These are phyloP conservation scores for Arrhopalites spinosus DNA, from an alignment of 2,888 invertebrate species.

Conservation along the genomic window DNA sequence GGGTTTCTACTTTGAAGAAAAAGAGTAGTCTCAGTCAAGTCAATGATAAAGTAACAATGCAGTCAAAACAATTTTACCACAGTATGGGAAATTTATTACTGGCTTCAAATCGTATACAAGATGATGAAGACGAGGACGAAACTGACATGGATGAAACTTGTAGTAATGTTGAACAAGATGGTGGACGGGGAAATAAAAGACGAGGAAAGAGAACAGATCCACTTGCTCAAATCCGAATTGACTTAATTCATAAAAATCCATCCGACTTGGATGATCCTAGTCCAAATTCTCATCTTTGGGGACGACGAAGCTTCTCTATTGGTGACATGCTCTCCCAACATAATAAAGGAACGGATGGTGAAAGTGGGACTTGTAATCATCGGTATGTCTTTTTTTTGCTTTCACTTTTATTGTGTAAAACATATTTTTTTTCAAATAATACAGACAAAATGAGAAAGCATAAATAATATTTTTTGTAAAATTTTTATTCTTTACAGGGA, in stretches of 20 bases:
- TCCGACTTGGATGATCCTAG: constrained; percentile 39
- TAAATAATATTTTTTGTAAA: neutral
- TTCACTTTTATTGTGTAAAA: neutral
- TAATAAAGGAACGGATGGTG: constrained; percentile 22
- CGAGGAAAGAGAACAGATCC: constrained; percentile 40
- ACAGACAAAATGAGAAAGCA: neutral
- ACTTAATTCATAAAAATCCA: constrained; percentile 50
- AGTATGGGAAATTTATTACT: constrained; percentile 52
- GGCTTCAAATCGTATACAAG: neutral
- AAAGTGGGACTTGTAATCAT: constrained; percentile 27
- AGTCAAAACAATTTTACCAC: constrained; percentile 48
- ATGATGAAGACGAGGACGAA: constrained; percentile 24
- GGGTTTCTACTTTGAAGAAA: too few species aligned
- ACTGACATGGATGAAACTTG: constrained; percentile 8
- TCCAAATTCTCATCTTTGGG: constrained; percentile 31
- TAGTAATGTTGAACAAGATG: constrained; percentile 17
- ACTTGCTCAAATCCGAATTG: constrained; percentile 50
- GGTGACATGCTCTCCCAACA: constrained; percentile 43
- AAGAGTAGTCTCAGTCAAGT: too few species aligned
- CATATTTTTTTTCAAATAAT: neutral
- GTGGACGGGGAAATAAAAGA: constrained; percentile 8
- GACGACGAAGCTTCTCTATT: constrained; percentile 47
- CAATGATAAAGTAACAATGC: neutral
- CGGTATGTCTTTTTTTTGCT: too few species aligned
- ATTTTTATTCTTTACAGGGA: constrained; percentile 57